These are phyloP conservation scores for Delphinapterus leucas DNA, from an alignment of 2,113 vertebrate genomes.

Conservation along the genomic window DNA sequence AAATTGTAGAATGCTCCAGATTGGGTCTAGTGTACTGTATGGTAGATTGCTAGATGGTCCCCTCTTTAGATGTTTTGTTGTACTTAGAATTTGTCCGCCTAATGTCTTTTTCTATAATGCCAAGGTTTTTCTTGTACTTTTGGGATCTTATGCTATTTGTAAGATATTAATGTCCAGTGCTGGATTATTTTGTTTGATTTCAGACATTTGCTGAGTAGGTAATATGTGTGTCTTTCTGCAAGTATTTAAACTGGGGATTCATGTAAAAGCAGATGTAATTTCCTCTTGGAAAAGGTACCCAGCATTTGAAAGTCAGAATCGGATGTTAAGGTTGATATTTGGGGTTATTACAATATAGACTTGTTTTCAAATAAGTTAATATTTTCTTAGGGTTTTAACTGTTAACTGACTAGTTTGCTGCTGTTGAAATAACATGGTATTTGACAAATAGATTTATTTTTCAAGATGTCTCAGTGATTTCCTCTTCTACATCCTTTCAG, in stretches of 20 bases:
- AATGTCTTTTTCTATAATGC: conserved; percentile 45
- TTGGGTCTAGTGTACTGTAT: not conserved
- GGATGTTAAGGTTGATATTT: conserved; percentile 1
- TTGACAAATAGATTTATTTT: conserved; percentile 58
- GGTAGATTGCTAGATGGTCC: conserved; percentile 11
- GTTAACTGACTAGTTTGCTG: conserved; percentile 28
- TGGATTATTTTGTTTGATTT: conserved; percentile 43
- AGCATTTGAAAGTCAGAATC: conserved; percentile 7
- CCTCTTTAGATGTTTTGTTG: not conserved
- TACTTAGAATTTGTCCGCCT: not conserved
- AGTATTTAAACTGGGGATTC: conserved; percentile 11
- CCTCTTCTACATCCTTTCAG: conserved; percentile 6
- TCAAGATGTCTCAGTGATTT: not conserved
- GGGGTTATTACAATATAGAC: not conserved
- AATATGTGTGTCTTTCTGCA: conserved; percentile 1
- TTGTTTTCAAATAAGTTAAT: conserved; percentile 30
- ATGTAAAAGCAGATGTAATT: conserved; percentile 23
- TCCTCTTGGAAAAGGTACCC: conserved; percentile 29
- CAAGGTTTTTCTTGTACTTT: conserved; percentile 39
- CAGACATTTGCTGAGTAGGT: conserved; percentile 3
- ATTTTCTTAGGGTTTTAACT: conserved; percentile 24
- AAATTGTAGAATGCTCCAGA: not conserved
- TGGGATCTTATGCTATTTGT: not conserved
- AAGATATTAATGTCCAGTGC: not conserved
- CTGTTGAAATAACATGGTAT: conserved; percentile 4